phyloP scores from a whole-genome alignment of 1,140 invertebrate species.

The Ladona fulva region DNA sequence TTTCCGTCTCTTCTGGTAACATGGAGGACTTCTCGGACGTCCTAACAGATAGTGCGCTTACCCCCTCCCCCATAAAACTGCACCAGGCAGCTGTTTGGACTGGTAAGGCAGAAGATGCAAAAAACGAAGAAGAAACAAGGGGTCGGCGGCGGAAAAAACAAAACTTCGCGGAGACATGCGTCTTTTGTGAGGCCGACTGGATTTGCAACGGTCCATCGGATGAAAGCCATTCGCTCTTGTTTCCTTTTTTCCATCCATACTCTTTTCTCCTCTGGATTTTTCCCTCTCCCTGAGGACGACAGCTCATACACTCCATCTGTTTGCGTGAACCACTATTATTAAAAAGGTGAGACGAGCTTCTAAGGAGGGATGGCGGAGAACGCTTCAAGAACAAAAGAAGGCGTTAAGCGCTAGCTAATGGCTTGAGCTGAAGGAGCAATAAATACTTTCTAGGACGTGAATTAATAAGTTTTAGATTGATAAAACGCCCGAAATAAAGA shows the following conservation, averaged over 20 bases:
- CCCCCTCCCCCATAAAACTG: neutral
- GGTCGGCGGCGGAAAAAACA: neutral
- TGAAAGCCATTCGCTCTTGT: neutral
- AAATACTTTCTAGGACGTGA: too few relatives aligned
- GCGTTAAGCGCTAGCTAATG: too few relatives aligned
- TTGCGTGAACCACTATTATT: too few relatives aligned
- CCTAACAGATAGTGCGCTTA: neutral
- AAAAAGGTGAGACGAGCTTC: too few relatives aligned
- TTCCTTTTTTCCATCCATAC: neutral
- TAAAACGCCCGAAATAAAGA: too few relatives aligned
- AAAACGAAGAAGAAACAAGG: neutral
- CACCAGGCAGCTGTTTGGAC: neutral
- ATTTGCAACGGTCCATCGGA: slow-evolving; percentile 7
- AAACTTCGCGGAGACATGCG: neutral
- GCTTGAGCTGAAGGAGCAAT: too few relatives aligned
- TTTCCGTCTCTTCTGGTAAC: neutral
- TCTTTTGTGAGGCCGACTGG: neutral
- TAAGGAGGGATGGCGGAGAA: too few relatives aligned
- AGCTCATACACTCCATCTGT: too few relatives aligned
- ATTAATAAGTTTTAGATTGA: too few relatives aligned
- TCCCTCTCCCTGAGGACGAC: neutral
- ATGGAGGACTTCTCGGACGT: neutral
- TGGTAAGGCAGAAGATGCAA: neutral
- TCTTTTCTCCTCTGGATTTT: neutral
- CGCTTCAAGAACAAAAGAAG: too few relatives aligned